Percentiles rank a stretch among this genome's conserved stretches.
phyloP scores from a whole-genome alignment of 2,797 vertebrate species.

The Pelochelys cantorii region DNA sequence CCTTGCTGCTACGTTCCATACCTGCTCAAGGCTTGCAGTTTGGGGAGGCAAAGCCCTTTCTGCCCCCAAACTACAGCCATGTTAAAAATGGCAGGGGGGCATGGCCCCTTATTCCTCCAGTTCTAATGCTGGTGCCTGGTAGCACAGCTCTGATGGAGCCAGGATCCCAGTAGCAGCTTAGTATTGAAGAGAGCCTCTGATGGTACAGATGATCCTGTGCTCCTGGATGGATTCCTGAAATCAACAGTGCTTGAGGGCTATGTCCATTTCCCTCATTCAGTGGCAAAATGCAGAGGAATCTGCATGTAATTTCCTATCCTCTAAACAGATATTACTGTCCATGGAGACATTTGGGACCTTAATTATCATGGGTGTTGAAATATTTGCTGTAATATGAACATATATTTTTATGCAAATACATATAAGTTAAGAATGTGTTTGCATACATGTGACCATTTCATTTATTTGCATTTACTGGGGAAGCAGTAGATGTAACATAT shows the following conservation, averaged over 20 bases:
- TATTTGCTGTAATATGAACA: background rate
- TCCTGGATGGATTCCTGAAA: conserved; percentile 12
- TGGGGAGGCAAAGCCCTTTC: too few species aligned
- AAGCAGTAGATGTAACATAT: background rate
- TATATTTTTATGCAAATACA: background rate
- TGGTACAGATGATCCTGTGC: accelerated
- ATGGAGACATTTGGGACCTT: background rate
- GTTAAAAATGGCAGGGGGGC: too few species aligned
- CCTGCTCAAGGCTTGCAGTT: too few species aligned
- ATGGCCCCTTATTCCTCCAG: too few species aligned
- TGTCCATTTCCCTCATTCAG: background rate
- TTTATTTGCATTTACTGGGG: background rate
- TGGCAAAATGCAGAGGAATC: background rate
- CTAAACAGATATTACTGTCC: background rate
- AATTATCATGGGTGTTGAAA: background rate
- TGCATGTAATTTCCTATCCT: background rate
- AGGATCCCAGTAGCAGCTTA: background rate
- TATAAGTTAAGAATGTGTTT: background rate
- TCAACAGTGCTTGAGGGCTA: background rate
- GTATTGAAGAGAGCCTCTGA: background rate
- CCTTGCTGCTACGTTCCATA: too few species aligned
- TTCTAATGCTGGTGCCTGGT: too few species aligned
- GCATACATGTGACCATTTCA: accelerated
- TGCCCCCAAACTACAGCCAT: too few species aligned
- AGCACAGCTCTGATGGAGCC: background rate